Evolutionary conservation across 1,140 invertebrate species (phyloP), one percentile per base, ranked within the genome.

Genomic region (Brachionus rotundiformis): DNA sequence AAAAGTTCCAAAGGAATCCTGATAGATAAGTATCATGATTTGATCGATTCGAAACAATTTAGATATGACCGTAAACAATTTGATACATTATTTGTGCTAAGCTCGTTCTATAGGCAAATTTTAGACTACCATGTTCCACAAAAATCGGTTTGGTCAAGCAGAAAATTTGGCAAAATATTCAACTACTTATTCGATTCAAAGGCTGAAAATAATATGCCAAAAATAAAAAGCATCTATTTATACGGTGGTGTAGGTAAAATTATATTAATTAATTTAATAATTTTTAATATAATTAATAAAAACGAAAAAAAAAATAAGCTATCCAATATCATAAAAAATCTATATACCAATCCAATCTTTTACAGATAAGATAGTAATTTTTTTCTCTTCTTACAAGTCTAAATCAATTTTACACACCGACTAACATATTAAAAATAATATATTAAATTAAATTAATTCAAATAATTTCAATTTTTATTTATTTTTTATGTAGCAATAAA

Each of bases 161-260:
- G n/a, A 39, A 33, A 19, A 7, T 68, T 68, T 19, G 36, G 19
- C 6, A 68, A 33, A 33, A 36, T 36, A 36, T 36, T 68, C 10
- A 68, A 68, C 3, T 2, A 63, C 5, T n/a, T 63, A 8, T 27
- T 63, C 27, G 36, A 68, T 5, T 36, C 63, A 23, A 68, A 33
- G 7, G 29, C 27, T 6, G 59, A 61, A 25, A 27, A 25, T 27
- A 8, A 39, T 16, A 33, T 36, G 13, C 33, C 63, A n/a, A 68
- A 68, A 19, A 23, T 68, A n/a, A 76, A 76, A 33, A 49, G 71
- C 23, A 49, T 76, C n/a, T 76, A 76, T 76, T 49, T 76, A 49
- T 76, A 76, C n/a, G 71, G 71, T 4, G 71, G 71, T 16, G 71
- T 76, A 47, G 71, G 71, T 76, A 76, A 68, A 68, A 31, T 19